phyloP scores from a whole-genome alignment of 2,113 vertebrate species.

The Anguilla rostrata region DNA sequence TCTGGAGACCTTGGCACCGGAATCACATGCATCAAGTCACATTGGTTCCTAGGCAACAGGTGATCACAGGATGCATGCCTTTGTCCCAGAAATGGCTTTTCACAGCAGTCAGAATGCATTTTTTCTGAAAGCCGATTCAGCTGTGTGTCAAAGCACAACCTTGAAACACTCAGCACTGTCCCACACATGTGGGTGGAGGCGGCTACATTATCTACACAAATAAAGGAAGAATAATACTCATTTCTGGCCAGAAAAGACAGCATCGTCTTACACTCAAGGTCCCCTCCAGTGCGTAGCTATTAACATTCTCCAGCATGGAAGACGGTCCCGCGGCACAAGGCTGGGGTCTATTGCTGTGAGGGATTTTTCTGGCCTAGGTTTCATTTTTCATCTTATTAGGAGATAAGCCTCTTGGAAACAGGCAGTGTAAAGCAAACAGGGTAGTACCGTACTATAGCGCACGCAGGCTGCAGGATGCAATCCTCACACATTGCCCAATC shows the following conservation, averaged over 20 bases:
- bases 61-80: constrained; percentile 27
- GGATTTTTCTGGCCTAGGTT: neutral
- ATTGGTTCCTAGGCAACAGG: constrained; percentile 77
- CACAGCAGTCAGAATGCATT: constrained; percentile 22
- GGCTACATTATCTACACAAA: constrained; percentile 9
- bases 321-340: neutral
- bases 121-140: constrained; percentile 24
- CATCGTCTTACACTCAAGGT: constrained; percentile 21
- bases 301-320: constrained; percentile 17
- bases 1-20: neutral
- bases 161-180: constrained; percentile 24
- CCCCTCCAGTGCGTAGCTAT: constrained; percentile 21
- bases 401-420: constrained; percentile 21
- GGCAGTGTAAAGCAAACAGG: constrained; percentile 5
- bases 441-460: neutral
- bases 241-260: constrained; percentile 13
- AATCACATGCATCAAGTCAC: neutral
- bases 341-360: neutral
- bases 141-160: constrained; percentile 12
- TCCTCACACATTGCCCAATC: neutral
- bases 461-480: neutral
- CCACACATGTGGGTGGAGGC: neutral
- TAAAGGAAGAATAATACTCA: constrained; percentile 26
- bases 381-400: constrained; percentile 19
- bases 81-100: constrained; percentile 19